phyloP scores from a whole-genome alignment of 2,797 vertebrate species.

The Neosilurus hyrtlii region DNA sequence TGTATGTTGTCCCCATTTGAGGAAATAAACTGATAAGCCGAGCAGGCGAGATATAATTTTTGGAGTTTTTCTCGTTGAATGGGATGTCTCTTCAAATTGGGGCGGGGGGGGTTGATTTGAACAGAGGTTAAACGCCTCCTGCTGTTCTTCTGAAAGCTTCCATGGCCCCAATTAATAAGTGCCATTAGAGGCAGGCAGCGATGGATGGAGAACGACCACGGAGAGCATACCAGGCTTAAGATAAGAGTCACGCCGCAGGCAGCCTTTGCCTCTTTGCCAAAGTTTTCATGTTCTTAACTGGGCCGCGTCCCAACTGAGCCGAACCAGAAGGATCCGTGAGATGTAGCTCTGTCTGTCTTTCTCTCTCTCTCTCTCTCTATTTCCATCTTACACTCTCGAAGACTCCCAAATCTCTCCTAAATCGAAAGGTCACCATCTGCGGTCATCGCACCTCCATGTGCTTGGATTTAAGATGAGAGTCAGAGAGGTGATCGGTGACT shows the following conservation, averaged over 20 bases:
- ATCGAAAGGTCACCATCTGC: slow-evolving; percentile 10
- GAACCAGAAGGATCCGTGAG: background rate
- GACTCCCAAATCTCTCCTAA: slow-evolving; percentile 1
- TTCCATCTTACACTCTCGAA: background rate
- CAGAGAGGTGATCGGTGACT: background rate
- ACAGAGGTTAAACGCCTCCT: slow-evolving; percentile 28
- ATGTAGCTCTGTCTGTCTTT: background rate
- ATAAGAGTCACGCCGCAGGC: background rate
- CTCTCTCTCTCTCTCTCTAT: background rate
- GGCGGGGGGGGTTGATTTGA: background rate
- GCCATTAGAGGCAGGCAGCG: slow-evolving; percentile 27
- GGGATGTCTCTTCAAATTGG: background rate
- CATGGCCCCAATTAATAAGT: slow-evolving; percentile 44
- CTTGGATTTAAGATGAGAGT: background rate
- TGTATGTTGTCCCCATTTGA: background rate
- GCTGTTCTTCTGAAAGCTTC: slow-evolving; percentile 25
- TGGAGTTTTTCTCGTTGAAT: background rate
- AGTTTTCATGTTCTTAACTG: slow-evolving; percentile 19
- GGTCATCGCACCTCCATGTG: background rate
- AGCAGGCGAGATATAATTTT: background rate
- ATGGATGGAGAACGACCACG: slow-evolving; percentile 29
- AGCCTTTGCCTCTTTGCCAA: slow-evolving; percentile 2
- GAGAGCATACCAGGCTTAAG: background rate
- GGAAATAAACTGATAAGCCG: background rate
- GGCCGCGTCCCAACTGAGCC: slow-evolving; percentile 16